phyloP scores from a whole-genome alignment of 2,888 invertebrate genomes.

The Argyra leucocephala region DNA sequence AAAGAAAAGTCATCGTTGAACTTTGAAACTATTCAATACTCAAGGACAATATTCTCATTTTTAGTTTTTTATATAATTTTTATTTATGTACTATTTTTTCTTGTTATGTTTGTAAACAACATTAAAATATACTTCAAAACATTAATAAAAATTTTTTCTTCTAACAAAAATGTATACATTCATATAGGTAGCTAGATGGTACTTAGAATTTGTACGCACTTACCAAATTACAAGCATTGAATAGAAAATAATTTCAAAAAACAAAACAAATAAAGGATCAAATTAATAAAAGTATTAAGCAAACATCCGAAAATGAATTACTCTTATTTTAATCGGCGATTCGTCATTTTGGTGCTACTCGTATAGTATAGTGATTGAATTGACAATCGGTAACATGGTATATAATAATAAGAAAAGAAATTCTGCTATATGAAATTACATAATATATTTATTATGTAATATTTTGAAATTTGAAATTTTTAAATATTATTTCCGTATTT shows the following conservation, averaged over 20 bases:
- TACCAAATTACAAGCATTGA: background rate
- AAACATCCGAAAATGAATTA: too few species aligned
- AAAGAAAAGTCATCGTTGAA: background rate
- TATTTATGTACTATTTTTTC: background rate
- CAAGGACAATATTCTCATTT: background rate
- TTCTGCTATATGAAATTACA: too few species aligned
- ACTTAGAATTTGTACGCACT: background rate
- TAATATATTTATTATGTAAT: too few species aligned
- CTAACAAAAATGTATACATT: background rate
- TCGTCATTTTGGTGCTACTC: too few species aligned
- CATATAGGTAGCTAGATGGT: background rate
- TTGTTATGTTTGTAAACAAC: background rate
- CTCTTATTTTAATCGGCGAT: too few species aligned
- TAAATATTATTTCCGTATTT: too few species aligned
- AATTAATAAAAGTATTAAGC: too few species aligned
- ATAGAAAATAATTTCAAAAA: background rate
- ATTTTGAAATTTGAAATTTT: too few species aligned
- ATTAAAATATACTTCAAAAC: constrained; percentile 6
- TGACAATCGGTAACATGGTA: too few species aligned
- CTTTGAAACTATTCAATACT: constrained; percentile 1
- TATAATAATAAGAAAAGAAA: too few species aligned
- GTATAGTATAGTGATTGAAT: too few species aligned
- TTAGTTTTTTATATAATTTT: constrained; percentile 1
- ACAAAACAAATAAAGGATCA: background rate
- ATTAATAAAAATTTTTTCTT: background rate